A percentile compares a stretch with the other conserved stretches of the same genome.
These are phyloP conservation scores for Halcyon malimbica DNA, from an alignment of 2,113 vertebrate species.

Conservation along the genomic window DNA sequence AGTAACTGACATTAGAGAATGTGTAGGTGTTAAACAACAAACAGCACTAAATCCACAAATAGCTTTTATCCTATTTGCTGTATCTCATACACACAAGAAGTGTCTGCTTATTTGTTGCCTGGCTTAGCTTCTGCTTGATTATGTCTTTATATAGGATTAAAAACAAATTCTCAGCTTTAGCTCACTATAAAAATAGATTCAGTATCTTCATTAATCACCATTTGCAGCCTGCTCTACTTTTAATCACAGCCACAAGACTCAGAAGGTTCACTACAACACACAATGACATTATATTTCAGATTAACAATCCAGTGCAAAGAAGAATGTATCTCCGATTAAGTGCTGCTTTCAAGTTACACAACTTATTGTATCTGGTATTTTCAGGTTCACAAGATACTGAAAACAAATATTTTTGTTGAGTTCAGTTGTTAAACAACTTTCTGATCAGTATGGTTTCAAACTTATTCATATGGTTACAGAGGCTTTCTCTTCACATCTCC, in stretches of 20 bases:
- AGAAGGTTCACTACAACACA: background rate
- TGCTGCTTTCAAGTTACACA: background rate
- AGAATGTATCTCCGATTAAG: background rate
- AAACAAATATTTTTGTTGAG: background rate
- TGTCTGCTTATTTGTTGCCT: background rate
- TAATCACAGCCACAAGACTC: background rate
- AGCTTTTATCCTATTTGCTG: slow-evolving; percentile 33
- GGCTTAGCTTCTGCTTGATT: background rate
- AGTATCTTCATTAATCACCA: background rate
- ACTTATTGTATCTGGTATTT: background rate
- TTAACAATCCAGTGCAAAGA: background rate
- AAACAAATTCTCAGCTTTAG: slow-evolving; percentile 26
- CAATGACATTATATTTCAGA: background rate
- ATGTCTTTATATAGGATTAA: slow-evolving; percentile 6
- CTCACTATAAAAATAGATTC: background rate
- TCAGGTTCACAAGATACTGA: background rate
- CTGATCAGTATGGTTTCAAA: background rate
- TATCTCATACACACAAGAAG: background rate
- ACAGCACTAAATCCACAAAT: background rate
- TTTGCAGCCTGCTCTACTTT: background rate
- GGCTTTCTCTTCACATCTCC: background rate
- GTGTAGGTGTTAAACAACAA: background rate
- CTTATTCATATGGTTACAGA: background rate
- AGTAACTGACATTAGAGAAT: background rate
- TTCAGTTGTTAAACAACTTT: background rate